Evolutionary conservation across 2,113 vertebrate species (phyloP).

Genomic region (Xiphophorus couchianus): DNA sequence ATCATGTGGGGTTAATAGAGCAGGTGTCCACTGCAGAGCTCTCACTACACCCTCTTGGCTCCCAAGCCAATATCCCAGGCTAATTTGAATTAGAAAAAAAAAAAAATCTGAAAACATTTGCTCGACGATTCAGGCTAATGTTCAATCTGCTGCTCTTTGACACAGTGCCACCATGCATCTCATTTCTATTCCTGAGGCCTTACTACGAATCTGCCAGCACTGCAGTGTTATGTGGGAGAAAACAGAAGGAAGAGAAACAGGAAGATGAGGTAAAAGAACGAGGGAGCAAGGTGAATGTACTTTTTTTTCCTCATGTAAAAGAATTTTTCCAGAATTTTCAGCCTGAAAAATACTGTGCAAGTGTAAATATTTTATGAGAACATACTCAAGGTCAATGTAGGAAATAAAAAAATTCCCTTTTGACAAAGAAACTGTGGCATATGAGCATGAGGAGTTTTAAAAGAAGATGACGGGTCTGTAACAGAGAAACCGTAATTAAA

Average conservation of each 20-base stretch:
- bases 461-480: conserved; percentile 16
- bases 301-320: conserved; percentile 31
- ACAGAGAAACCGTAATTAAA: conserved; percentile 28
- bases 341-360: conserved; percentile 36
- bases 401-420: conserved; percentile 24
- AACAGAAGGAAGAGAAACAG: conserved; percentile 12
- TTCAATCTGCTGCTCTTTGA: conserved; percentile 79
- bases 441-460: background rate
- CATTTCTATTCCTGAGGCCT: conserved; percentile 68
- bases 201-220: conserved; percentile 53
- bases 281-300: conserved; percentile 12
- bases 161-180: conserved; percentile 71
- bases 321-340: conserved; percentile 32
- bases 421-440: background rate
- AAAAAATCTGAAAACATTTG: conserved; percentile 74
- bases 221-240: conserved; percentile 50
- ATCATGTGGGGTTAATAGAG: conserved; percentile 74
- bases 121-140: conserved; percentile 74
- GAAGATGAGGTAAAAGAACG: conserved; percentile 10
- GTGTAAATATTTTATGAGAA: conserved; percentile 40
- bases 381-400: conserved; percentile 47
- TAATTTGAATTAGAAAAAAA: conserved; percentile 73
- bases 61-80: conserved; percentile 54
- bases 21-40: conserved; percentile 72
- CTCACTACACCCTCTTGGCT: conserved; percentile 48